Evolutionary conservation across 2,797 vertebrate genomes (phyloP), one percentile per base, ranked within the genome.

Genomic region (Sebastes taczanowskii): DNA sequence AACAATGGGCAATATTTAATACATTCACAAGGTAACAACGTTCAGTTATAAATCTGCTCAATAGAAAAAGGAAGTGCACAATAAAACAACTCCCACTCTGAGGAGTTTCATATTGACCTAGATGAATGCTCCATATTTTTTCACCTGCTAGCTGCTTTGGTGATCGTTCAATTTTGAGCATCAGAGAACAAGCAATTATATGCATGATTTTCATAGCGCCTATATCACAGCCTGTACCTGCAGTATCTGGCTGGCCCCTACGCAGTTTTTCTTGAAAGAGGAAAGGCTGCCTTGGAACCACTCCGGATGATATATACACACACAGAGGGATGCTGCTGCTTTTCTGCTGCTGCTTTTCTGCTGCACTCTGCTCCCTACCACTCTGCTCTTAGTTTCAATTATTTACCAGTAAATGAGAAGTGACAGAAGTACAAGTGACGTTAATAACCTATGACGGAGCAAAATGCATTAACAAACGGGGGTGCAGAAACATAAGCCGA

Each of bases 401-500:
- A 95, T 94, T 94, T 77, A 94, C 78, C 68, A 81, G 84, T 64
- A 88, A 93, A 93, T 67, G 79, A 89, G 87, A 92, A 77, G 91
- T 89, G 92, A 92, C 91, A 93, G 78, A 84, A 91, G 82, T 67
- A 77, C 69, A 78, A 83, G 76, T 74, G 87, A 93, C 72, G 27
- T 79, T 91, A 88, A 92, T 83, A 85, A 80, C 75, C 88, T 80
- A 56, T 75, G 91, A 91, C 60, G n/a, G 85, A 74, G 84, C 85
- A 88, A 88, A 83, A 87, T 62, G 84, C 82, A 88, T 84, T 88
- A 85, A 81, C 76, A 79, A 78, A 80, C 55, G 6, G 63, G 9
- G 63, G 3, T 11, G 56, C 53, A 71, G 78, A 82, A 77, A 83
- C 80, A 80, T 18, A 71, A 80, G 66, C 53, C 4, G 25, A 32